phyloP scores from a whole-genome alignment of 2,888 invertebrate species.

The Lordiphosa fenestrarum region DNA sequence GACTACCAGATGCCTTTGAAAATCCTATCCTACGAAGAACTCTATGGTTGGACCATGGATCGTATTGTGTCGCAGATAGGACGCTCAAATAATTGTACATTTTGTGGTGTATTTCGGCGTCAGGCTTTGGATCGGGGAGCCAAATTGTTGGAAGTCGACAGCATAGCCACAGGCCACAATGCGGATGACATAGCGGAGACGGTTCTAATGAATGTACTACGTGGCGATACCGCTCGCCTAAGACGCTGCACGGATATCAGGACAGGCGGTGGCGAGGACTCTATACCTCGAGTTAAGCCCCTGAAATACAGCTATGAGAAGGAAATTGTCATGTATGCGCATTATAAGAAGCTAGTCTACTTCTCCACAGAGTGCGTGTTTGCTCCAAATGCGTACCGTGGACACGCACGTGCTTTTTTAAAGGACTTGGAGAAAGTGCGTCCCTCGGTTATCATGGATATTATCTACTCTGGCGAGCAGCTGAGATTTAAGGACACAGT shows the following conservation, averaged over 20 bases:
- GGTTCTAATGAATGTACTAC: slow-evolving; percentile 96
- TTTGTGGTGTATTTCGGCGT: slow-evolving; percentile 96
- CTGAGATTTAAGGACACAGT: slow-evolving; percentile 90
- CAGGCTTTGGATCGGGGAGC: slow-evolving; percentile 98
- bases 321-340: slow-evolving; percentile 99
- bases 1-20: slow-evolving; percentile 96
- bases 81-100: slow-evolving; percentile 97
- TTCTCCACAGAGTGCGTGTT: slow-evolving; percentile 99
- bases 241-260: slow-evolving; percentile 94
- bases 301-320: slow-evolving; percentile 99
- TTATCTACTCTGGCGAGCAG: slow-evolving; percentile 94
- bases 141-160: slow-evolving; percentile 90
- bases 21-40: slow-evolving; percentile 96
- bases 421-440: slow-evolving; percentile 97
- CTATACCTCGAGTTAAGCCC: slow-evolving; percentile 96
- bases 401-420: slow-evolving; percentile 92
- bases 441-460: slow-evolving; percentile 95
- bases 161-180: slow-evolving; percentile 98
- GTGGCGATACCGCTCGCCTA: slow-evolving; percentile 97
- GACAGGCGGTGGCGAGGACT: slow-evolving; percentile 89
- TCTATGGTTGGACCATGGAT: slow-evolving; percentile 99
- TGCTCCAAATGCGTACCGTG: slow-evolving; percentile 98
- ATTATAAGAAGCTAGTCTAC: slow-evolving; percentile 96
- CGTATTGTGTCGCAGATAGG: slow-evolving; percentile 93
- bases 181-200: slow-evolving; percentile 99